A percentile compares a stretch with the other conserved stretches of the same genome.
phyloP scores from a whole-genome alignment of 2,113 vertebrate genomes.

The Chamaea fasciata region DNA sequence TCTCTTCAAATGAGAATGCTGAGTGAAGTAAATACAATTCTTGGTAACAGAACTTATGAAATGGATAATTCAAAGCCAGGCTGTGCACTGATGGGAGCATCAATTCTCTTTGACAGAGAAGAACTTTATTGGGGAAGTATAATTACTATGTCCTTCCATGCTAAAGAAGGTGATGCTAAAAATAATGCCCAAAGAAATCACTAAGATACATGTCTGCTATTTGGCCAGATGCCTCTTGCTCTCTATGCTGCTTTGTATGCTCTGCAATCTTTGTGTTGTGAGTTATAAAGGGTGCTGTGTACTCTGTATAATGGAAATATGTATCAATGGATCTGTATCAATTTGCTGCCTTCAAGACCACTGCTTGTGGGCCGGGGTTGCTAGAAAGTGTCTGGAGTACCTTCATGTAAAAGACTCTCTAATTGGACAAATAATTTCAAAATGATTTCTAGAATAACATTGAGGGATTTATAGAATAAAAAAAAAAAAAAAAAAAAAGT shows the following conservation, averaged over 20 bases:
- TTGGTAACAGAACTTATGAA: background rate
- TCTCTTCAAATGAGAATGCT: background rate
- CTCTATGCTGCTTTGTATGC: background rate
- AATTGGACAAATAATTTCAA: background rate
- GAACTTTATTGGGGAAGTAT: background rate
- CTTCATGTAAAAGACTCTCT: background rate
- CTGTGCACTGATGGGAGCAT: background rate
- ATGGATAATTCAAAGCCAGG: background rate
- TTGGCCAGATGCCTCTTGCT: background rate
- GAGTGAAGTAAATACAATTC: background rate
- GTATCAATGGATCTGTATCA: background rate
- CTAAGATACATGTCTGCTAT: background rate
- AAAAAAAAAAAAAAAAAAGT: background rate
- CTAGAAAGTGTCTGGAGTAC: background rate
- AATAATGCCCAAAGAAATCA: background rate
- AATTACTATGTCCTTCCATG: background rate
- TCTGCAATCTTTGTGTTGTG: background rate
- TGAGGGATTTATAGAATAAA: background rate
- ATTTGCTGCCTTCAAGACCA: background rate
- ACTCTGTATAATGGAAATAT: background rate
- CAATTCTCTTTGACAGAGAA: background rate
- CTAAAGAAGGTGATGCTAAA: background rate
- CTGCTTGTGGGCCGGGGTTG: background rate
- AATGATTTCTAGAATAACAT: background rate
- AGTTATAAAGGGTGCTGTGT: background rate